These are phyloP conservation scores for Watsonalla binaria DNA, from an alignment of 2,888 invertebrate species.

Conservation along the genomic window DNA sequence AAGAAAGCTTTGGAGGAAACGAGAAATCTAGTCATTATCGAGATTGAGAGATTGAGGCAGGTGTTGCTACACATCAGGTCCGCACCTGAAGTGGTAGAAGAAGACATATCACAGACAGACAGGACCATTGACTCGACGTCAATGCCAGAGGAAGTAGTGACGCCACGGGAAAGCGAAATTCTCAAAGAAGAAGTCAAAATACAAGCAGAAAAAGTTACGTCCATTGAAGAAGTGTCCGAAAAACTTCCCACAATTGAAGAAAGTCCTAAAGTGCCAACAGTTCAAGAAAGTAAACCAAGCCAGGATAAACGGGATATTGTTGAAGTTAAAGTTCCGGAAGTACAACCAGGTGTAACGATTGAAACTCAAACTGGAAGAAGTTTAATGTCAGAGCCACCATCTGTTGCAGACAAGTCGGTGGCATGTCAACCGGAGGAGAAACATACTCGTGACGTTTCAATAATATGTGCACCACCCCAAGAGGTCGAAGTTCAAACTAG, in stretches of 20 bases:
- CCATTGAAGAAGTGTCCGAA: slow-evolving; percentile 13
- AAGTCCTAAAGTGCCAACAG: slow-evolving; percentile 26
- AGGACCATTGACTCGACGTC: slow-evolving; percentile 84
- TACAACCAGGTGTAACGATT: slow-evolving; percentile 48
- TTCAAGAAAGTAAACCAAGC: slow-evolving; percentile 40
- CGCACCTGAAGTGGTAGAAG: slow-evolving; percentile 59
- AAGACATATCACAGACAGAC: slow-evolving; percentile 76
- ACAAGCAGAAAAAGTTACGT: slow-evolving; percentile 14
- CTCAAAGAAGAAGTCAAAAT: slow-evolving; percentile 23
- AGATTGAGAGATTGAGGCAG: slow-evolving; percentile 75
- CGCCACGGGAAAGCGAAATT: slow-evolving; percentile 44
- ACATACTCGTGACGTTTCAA: slow-evolving; percentile 68
- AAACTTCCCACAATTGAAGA: slow-evolving; percentile 22
- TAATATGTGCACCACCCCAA: slow-evolving; percentile 73
- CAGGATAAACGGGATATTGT: slow-evolving; percentile 20
- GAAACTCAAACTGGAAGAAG: slow-evolving; percentile 85
- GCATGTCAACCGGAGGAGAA: slow-evolving; percentile 55
- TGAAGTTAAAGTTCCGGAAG: slow-evolving; percentile 26
- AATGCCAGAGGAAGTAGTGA: slow-evolving; percentile 84
- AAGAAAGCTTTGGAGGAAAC: slow-evolving; percentile 80
- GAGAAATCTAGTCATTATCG: slow-evolving; percentile 78
- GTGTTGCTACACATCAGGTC: slow-evolving; percentile 61
- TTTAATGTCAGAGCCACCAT: slow-evolving; percentile 64
- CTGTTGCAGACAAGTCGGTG: slow-evolving; percentile 62
- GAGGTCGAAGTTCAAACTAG: slow-evolving; percentile 82